Evolutionary conservation across 2,113 vertebrate species (phyloP).

Genomic region (Scytalopus superciliaris): DNA sequence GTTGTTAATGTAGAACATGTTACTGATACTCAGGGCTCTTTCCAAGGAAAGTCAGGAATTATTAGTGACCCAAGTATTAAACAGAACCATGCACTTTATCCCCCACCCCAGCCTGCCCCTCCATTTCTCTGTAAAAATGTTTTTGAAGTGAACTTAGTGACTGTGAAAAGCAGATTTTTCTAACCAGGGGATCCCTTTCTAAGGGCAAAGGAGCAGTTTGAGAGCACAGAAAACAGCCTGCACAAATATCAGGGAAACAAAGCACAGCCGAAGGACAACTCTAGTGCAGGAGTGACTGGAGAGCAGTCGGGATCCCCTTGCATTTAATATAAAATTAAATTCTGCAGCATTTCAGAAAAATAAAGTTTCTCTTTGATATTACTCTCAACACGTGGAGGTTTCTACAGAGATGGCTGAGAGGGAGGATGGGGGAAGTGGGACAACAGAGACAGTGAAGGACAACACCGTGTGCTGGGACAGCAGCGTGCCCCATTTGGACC

Average conservation of each 20-base stretch:
- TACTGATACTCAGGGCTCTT: not conserved
- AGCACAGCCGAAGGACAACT: not conserved
- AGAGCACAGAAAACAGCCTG: not conserved
- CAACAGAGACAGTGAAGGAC: not conserved
- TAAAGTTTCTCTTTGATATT: not conserved
- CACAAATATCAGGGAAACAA: not conserved
- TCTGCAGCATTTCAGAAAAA: not conserved
- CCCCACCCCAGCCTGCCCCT: not conserved
- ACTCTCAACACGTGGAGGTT: not conserved
- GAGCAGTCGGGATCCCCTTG: not conserved
- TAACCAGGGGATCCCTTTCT: not conserved
- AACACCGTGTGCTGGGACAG: accelerated
- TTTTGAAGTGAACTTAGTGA: constrained; percentile 6
- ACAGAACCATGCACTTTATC: not conserved
- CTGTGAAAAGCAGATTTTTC: constrained; percentile 14
- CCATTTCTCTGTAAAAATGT: not conserved
- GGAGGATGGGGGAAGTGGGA: not conserved
- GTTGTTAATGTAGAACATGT: not conserved
- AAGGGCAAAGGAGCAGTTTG: not conserved
- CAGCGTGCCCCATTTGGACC: not conserved
- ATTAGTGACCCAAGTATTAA: not conserved
- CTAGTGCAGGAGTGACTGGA: not conserved
- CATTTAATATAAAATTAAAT: not conserved
- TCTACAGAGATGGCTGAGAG: not conserved
- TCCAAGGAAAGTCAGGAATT: not conserved